Conservation (phyloP, 1,140 invertebrate genomes). For the Drosophila busckii region DNA sequence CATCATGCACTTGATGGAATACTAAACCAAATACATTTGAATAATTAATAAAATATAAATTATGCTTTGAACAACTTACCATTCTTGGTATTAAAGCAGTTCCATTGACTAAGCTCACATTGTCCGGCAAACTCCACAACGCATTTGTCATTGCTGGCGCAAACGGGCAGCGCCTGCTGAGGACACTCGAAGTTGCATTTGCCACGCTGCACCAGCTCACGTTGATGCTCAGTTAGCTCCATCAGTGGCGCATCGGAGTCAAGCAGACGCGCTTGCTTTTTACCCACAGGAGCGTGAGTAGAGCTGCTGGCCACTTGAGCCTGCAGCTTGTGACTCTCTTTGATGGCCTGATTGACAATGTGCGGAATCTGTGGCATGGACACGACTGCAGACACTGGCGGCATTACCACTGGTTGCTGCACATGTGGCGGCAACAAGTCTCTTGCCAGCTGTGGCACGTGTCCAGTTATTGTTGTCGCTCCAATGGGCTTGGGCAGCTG, state of each 20-base stretch:
- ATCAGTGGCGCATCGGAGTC: conserved; percentile 36
- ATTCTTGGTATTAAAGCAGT: conserved; percentile 69
- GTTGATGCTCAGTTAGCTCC: conserved; percentile 38
- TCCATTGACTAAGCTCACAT: conserved; percentile 63
- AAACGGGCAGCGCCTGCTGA: conserved; percentile 39
- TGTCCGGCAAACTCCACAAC: conserved; percentile 62
- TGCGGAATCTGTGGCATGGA: conserved; percentile 47
- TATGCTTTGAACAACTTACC: conserved; percentile 12
- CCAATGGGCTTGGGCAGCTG: conserved; percentile 30
- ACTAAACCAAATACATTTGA: conserved; percentile 16
- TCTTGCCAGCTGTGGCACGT: conserved; percentile 35
- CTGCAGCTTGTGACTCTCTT: conserved; percentile 31
- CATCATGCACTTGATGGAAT: conserved; percentile 56
- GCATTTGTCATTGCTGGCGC: conserved; percentile 63
- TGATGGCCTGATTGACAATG: conserved; percentile 53
- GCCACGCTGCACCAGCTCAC: conserved; percentile 41
- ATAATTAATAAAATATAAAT: background rate
- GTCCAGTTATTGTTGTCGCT: conserved; percentile 35
- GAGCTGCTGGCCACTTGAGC: conserved; percentile 3
- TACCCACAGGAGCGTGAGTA: background rate
- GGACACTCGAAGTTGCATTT: conserved; percentile 61
- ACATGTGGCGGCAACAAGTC: conserved; percentile 50
- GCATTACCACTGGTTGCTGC: conserved; percentile 38
- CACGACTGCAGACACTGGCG: conserved; percentile 52
- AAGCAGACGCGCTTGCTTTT: conserved; percentile 30